phyloP scores from a whole-genome alignment of 2,797 vertebrate genomes.

The Eutrigla gurnardus region DNA sequence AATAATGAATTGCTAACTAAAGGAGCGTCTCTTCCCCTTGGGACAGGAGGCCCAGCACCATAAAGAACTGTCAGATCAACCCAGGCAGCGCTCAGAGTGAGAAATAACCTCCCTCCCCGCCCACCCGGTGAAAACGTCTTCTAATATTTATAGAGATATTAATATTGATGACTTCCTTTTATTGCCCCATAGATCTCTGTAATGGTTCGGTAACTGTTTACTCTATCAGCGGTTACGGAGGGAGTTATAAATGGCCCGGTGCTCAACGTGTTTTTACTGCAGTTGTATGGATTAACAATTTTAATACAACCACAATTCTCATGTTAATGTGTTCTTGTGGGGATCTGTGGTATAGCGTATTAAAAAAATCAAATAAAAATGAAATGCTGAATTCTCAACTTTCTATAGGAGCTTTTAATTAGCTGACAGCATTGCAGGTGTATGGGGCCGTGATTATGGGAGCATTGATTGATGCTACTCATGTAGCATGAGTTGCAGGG shows the following conservation, averaged over 20 bases:
- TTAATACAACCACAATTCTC: conserved; percentile 12
- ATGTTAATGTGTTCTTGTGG: not conserved
- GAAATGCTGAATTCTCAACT: conserved; percentile 15
- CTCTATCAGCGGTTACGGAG: conserved; percentile 32
- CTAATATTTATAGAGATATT: conserved; percentile 71
- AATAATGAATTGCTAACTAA: conserved; percentile 24
- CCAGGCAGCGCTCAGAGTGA: conserved; percentile 31
- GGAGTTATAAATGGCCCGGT: conserved; percentile 26
- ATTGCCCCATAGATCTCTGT: conserved; percentile 55
- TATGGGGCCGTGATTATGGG: too few relatives aligned
- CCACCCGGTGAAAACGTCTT: conserved; percentile 44
- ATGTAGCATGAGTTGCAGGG: conserved; percentile 39
- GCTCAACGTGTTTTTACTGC: conserved; percentile 32
- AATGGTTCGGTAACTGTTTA: conserved; percentile 61
- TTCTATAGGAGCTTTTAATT: conserved; percentile 35
- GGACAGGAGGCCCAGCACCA: conserved; percentile 25
- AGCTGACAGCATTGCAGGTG: conserved; percentile 23
- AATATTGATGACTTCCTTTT: conserved; percentile 73
- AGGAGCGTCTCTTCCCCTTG: conserved; percentile 27
- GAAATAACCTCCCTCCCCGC: conserved; percentile 31
- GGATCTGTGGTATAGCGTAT: not conserved
- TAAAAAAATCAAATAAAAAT: not conserved
- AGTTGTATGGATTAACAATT: conserved; percentile 43
- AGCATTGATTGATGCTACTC: not conserved
- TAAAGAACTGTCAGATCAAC: conserved; percentile 47